phyloP scores from a whole-genome alignment of 2,888 invertebrate species.

The Melanargia galathea region DNA sequence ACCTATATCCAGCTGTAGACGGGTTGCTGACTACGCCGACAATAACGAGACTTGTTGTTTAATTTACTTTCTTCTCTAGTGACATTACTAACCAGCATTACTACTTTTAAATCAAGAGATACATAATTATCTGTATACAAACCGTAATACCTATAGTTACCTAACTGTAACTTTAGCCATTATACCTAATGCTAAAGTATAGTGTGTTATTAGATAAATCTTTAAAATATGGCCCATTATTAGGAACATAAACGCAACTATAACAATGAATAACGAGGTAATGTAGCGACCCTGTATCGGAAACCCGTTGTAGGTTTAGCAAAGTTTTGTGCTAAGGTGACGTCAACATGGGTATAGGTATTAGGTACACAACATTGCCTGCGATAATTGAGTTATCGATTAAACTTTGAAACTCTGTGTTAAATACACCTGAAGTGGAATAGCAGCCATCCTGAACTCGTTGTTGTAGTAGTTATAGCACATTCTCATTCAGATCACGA shows the following conservation, averaged over 20 bases:
- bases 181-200: too few relatives aligned
- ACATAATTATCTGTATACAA: too few relatives aligned
- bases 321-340: background rate
- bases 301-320: constrained; percentile 3
- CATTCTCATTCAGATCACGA: too few relatives aligned
- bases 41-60: too few relatives aligned
- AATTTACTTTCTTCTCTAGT: too few relatives aligned
- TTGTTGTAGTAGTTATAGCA: too few relatives aligned
- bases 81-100: too few relatives aligned
- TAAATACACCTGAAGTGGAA: background rate
- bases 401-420: background rate
- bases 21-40: too few relatives aligned
- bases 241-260: background rate
- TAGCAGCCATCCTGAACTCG: too few relatives aligned
- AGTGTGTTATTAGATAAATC: constrained; percentile 5
- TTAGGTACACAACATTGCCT: background rate
- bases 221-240: constrained; percentile 5
- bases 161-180: background rate
- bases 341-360: background rate
- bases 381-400: background rate
- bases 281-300: background rate
- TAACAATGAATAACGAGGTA: background rate
- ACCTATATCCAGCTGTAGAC: too few relatives aligned
- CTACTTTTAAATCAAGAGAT: too few relatives aligned
- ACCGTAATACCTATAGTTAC: too few relatives aligned